Evolutionary conservation across 2,888 invertebrate genomes (phyloP).

Genomic region (Chaetogeoica ovagalla): DNA sequence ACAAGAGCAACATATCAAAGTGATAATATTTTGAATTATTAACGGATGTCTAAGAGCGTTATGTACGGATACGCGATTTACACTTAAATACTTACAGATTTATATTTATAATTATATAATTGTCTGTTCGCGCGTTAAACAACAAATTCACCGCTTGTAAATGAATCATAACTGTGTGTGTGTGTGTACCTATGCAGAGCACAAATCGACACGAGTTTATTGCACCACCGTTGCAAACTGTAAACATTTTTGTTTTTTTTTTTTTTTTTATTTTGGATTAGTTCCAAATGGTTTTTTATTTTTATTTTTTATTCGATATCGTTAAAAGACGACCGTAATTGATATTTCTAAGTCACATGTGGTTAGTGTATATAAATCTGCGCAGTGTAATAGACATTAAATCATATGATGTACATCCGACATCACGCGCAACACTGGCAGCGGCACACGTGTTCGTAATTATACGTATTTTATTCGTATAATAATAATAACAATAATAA

Average conservation of each 20-base stretch:
- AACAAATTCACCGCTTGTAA: slow-evolving; percentile 1
- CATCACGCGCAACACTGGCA: not conserved
- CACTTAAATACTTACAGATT: no score
- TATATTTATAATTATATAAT: not conserved
- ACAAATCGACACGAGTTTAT: slow-evolving; percentile 30
- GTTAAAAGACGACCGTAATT: slow-evolving; percentile 36
- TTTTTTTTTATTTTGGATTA: slow-evolving; percentile 35
- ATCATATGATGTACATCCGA: slow-evolving; percentile 3
- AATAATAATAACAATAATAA: no score
- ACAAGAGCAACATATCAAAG: no score
- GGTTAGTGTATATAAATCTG: not conserved
- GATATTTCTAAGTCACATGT: slow-evolving; percentile 43
- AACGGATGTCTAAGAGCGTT: no score
- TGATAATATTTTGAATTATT: no score
- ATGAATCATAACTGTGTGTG: not conserved
- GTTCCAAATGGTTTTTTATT: slow-evolving; percentile 7
- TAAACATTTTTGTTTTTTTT: slow-evolving; percentile 7
- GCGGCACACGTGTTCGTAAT: not conserved
- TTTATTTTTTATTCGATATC: slow-evolving; percentile 42
- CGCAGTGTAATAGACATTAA: slow-evolving; percentile 12
- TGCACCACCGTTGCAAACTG: not conserved
- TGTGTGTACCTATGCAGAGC: not conserved
- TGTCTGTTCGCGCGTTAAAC: not conserved
- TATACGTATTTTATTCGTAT: no score
- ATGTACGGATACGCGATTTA: no score